Conservation (phyloP, 2,113 vertebrate species). For the Cavia porcellus region DNA sequence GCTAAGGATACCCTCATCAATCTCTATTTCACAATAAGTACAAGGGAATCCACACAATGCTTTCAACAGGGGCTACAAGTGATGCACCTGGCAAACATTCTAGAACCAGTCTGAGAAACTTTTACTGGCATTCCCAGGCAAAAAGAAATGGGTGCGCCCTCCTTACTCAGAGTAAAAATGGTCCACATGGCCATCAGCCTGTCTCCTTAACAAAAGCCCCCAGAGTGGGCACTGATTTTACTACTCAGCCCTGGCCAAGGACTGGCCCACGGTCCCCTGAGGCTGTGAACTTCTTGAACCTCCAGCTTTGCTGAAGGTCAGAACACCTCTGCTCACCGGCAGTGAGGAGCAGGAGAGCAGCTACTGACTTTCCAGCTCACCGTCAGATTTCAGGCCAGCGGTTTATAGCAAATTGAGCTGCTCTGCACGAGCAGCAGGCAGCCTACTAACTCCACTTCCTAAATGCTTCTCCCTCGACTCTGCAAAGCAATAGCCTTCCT, state of each 20-base stretch:
- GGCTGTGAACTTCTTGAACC: background rate
- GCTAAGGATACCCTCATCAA: background rate
- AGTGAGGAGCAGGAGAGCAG: background rate
- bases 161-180: background rate
- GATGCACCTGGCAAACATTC: background rate
- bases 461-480: background rate
- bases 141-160: background rate
- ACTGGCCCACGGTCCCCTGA: background rate
- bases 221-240: background rate
- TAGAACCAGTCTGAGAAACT: background rate
- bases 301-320: background rate
- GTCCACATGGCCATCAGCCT: background rate
- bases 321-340: background rate
- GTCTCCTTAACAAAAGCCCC: background rate
- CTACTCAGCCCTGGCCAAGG: too few relatives aligned
- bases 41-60: background rate
- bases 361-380: constrained; percentile 23
- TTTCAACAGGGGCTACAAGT: constrained; percentile 19
- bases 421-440: background rate
- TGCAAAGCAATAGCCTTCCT: background rate
- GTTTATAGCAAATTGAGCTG: background rate
- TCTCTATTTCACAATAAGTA: background rate
- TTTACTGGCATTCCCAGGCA: background rate
- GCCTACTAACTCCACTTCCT: background rate
- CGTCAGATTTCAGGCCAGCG: constrained; percentile 20